Conservation (phyloP, 1,140 invertebrate species). For the Sycobia sp. region DNA sequence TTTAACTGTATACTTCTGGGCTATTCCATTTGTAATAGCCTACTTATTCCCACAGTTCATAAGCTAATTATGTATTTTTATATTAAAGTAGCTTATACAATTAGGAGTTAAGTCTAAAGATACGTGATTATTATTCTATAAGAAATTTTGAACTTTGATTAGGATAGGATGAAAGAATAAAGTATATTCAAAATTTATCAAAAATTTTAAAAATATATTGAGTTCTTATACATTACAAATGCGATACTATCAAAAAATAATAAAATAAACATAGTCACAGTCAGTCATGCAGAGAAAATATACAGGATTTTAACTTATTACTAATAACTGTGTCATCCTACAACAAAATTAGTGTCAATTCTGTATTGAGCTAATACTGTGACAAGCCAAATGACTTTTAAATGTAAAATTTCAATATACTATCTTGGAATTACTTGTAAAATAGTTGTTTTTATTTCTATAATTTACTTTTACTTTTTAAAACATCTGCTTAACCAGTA, state of each 20-base stretch:
- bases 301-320: constrained; percentile 47
- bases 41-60: constrained; percentile 58
- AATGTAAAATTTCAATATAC: constrained; percentile 62
- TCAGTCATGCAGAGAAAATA: constrained; percentile 44
- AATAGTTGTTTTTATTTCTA: constrained; percentile 36
- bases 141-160: constrained; percentile 41
- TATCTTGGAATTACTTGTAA: constrained; percentile 51
- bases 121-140: constrained; percentile 32
- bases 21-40: constrained; percentile 54
- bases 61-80: constrained; percentile 65
- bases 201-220: constrained; percentile 56
- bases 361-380: constrained; percentile 58
- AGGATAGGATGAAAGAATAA: constrained; percentile 52
- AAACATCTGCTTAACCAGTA: constrained; percentile 10
- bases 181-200: constrained; percentile 56
- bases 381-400: constrained; percentile 62
- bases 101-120: constrained; percentile 30
- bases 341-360: constrained; percentile 60
- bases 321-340: constrained; percentile 53
- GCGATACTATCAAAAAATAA: constrained; percentile 50
- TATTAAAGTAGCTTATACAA: constrained; percentile 62
- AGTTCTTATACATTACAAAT: constrained; percentile 52
- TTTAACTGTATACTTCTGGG: constrained; percentile 58
- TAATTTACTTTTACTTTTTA: constrained; percentile 36
- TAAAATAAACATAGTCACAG: constrained; percentile 48